Base-by-base conservation (phyloP, 2,113 vertebrate species). In the Pelecanus crispus region DNA sequence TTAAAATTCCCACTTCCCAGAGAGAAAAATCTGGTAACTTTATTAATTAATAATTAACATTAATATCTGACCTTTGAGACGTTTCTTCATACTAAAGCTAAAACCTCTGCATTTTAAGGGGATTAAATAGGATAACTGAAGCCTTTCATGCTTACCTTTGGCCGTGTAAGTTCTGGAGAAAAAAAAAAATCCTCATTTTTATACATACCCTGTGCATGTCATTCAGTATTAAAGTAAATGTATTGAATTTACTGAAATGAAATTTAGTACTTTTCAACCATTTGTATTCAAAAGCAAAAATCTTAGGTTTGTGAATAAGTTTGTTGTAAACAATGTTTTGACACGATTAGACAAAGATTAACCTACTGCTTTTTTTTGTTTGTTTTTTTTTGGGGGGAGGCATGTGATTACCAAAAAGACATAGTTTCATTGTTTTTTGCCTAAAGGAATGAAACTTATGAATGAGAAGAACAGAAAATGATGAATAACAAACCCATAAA, bases 391-490 rank as follows among this genome's bases (percentile, higher is more conserved):
- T n/a, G n/a, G 42, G 42, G 42, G 42, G 42, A 13, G 42, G 12
- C 24, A 63, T 77, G 16, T 32, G 29, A 86, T 77, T 77, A 22
- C 7, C 22, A 49, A 75, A 94, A 47, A 59, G 18, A 45, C 78
- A 88, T 2, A 68, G 34, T 38, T 87, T 38, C 13, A 19, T 89
- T 95, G 28, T 55, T 75, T 85, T 85, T 84, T 90, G 49, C 73
- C 62, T 65, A 50, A 71, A 74, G 18, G 15, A 87, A 72, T 77
- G 56, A 85, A 94, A 85, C 7, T 68, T 72, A 77, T 59, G 68
- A 93, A 92, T 86, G 22, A 81, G 49, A 93, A 82, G 50, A 78
- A 78, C 44, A 90, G 67, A 86, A 93, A 97, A 77, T 74, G 36
- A 83, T 90, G 88, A 95, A 81, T 66, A 90, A 77, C 10, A 94